phyloP scores from a whole-genome alignment of 1,140 invertebrate species.

The Drosophila kurseongensis region DNA sequence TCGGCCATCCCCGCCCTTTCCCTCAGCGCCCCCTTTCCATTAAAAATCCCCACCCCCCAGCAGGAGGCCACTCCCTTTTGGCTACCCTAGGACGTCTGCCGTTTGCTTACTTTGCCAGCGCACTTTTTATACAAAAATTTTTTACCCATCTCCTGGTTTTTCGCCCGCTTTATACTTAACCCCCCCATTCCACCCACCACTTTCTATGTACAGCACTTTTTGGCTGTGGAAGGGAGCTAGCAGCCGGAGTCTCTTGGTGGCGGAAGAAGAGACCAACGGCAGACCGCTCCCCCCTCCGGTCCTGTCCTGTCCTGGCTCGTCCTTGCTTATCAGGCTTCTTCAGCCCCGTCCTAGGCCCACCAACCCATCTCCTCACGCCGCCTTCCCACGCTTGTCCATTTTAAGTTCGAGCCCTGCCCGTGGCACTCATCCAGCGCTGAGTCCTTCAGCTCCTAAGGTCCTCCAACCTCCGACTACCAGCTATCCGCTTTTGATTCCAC shows the following conservation, averaged over 20 bases:
- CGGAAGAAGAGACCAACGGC: constrained; percentile 28
- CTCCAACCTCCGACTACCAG: constrained; percentile 5
- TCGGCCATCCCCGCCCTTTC: constrained; percentile 41
- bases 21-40: constrained; percentile 2
- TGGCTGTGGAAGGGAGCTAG: constrained; percentile 44
- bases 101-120: constrained; percentile 69
- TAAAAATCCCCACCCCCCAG: constrained; percentile 4
- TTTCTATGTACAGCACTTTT: constrained; percentile 49
- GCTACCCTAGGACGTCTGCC: constrained; percentile 67
- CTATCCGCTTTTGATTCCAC: constrained; percentile 3
- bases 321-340: constrained; percentile 76
- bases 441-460: constrained; percentile 63
- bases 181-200: constrained; percentile 8
- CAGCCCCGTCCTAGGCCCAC: constrained; percentile 10
- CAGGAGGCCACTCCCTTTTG: constrained; percentile 39
- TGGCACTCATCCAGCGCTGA: constrained; percentile 76
- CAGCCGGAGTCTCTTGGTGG: constrained; percentile 64
- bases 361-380: constrained; percentile 1
- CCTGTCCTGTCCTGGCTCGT: constrained; percentile 23
- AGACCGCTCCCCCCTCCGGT: constrained; percentile 4
- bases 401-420: constrained; percentile 80
- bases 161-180: constrained; percentile 13
- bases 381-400: constrained; percentile 76
- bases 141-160: constrained; percentile 41
- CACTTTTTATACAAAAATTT: constrained; percentile 83